Evolutionary conservation across 2,113 vertebrate species (phyloP).

Genomic region (Daubentonia madagascariensis): DNA sequence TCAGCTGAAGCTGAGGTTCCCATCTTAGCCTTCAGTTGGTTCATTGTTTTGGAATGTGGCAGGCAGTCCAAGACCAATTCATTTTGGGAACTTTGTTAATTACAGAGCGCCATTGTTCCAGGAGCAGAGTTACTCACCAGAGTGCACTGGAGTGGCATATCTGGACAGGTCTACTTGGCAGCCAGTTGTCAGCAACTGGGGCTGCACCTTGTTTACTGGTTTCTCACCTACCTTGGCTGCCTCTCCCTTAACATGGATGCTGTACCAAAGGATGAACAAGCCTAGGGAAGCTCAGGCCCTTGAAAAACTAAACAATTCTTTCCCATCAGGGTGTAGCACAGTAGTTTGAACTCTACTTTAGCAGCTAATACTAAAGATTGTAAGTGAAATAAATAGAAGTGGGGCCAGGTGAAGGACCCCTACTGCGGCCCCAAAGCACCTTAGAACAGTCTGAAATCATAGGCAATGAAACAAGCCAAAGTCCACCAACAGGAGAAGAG

Average conservation of each 20-base stretch:
- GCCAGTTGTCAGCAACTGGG: neutral
- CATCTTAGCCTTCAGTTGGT: neutral
- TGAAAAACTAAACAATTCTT: neutral
- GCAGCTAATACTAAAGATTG: neutral
- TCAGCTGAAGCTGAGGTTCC: neutral
- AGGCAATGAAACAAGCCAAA: neutral
- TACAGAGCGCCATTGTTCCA: conserved; percentile 60
- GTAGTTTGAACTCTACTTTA: neutral
- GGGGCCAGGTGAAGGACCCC: neutral
- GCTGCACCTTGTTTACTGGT: neutral
- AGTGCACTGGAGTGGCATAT: neutral
- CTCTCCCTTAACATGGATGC: neutral
- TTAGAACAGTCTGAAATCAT: neutral
- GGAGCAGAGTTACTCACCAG: conserved; percentile 45
- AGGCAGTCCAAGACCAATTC: neutral
- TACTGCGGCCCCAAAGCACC: neutral
- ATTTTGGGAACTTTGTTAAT: neutral
- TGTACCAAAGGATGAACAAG: neutral
- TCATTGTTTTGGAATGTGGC: conserved; percentile 38
- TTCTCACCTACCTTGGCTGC: neutral
- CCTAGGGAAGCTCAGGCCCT: neutral
- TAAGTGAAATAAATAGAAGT: neutral
- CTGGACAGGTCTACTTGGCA: conserved; percentile 38
- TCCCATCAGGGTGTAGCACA: neutral
- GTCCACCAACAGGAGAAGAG: neutral